Percentiles rank a stretch among this genome's conserved stretches.
Conservation (phyloP, 2,888 invertebrate genomes). For the Oscheius onirici region DNA sequence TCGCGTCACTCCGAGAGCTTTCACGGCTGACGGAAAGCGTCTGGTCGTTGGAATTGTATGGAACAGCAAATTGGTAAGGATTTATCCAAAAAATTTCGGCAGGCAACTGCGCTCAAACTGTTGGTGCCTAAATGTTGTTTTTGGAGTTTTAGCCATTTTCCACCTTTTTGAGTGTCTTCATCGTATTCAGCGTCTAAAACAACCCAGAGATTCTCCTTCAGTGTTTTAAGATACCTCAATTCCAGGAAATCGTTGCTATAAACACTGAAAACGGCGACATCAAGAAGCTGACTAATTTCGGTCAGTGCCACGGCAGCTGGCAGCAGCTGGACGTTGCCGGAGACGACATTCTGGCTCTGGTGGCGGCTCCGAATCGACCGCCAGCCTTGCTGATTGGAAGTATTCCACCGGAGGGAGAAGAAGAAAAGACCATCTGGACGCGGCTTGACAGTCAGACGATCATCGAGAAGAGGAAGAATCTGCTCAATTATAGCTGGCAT, state of each 20-base stretch:
- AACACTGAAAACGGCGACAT: conserved; percentile 49
- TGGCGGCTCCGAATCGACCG: conserved; percentile 63
- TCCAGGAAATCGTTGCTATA: conserved; percentile 53
- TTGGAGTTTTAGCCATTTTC: no score
- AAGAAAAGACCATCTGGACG: conserved; percentile 53
- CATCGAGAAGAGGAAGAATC: conserved; percentile 43
- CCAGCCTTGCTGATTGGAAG: conserved; percentile 53
- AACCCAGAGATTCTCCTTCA: background rate
- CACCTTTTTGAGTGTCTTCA: no score
- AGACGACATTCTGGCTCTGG: conserved; percentile 57
- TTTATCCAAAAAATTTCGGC: no score
- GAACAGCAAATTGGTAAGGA: conserved; percentile 40
- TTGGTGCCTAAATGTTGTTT: no score
- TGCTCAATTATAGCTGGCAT: conserved; percentile 49
- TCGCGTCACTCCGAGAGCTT: conserved; percentile 41
- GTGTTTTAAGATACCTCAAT: no score
- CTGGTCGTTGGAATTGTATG: conserved; percentile 58
- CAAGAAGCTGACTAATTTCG: conserved; percentile 53
- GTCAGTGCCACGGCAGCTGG: conserved; percentile 58
- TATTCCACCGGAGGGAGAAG: conserved; percentile 44
- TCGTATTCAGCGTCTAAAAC: no score
- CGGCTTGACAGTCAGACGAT: conserved; percentile 44
- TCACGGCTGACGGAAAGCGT: conserved; percentile 55
- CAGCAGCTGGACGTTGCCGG: conserved; percentile 56
- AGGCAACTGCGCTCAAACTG: no score